Evolutionary conservation across 92 coral and sea anemone species (phyloP).

Genomic region (Hydrozoanthus gracilis): DNA sequence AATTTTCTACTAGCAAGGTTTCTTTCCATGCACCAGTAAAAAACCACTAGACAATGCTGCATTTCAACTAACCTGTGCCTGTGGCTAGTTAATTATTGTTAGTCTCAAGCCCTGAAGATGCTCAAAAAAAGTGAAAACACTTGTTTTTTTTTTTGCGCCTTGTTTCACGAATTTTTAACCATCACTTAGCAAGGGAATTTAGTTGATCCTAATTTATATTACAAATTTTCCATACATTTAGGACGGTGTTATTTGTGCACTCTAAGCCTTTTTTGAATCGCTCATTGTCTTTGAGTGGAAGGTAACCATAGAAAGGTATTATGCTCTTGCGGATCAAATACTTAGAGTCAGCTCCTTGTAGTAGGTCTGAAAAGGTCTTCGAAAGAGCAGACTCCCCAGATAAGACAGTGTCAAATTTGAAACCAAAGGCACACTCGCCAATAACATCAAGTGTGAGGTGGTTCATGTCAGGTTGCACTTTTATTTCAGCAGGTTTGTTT

Average conservation of each 20-base stretch:
- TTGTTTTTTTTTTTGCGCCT: too few species aligned
- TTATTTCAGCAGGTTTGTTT: slow-evolving; percentile 31
- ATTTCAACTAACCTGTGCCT: too few species aligned
- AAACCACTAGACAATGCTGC: too few species aligned
- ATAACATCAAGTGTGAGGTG: slow-evolving; percentile 79
- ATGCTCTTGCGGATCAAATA: slow-evolving; percentile 42
- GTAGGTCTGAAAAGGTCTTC: slow-evolving; percentile 51
- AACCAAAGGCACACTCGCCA: slow-evolving; percentile 78
- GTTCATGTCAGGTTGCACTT: slow-evolving; percentile 56
- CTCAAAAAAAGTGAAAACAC: too few species aligned
- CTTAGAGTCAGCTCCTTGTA: slow-evolving; percentile 36
- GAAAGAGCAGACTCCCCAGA: slow-evolving; percentile 65
- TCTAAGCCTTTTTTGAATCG: slow-evolving; percentile 50
- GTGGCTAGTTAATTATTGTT: too few species aligned
- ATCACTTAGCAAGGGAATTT: too few species aligned
- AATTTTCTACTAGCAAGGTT: too few species aligned
- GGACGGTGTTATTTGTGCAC: slow-evolving; percentile 62
- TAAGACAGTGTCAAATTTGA: slow-evolving; percentile 67
- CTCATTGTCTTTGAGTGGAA: slow-evolving; percentile 64
- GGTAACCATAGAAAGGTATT: slow-evolving; percentile 67
- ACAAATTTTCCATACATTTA: slow-evolving; percentile 53
- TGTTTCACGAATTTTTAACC: too few species aligned
- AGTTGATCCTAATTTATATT: neutral
- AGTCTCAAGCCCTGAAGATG: too few species aligned
- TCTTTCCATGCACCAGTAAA: too few species aligned